Evolutionary conservation across 2,797 vertebrate species (phyloP).

Genomic region (Peromyscus eremicus): DNA sequence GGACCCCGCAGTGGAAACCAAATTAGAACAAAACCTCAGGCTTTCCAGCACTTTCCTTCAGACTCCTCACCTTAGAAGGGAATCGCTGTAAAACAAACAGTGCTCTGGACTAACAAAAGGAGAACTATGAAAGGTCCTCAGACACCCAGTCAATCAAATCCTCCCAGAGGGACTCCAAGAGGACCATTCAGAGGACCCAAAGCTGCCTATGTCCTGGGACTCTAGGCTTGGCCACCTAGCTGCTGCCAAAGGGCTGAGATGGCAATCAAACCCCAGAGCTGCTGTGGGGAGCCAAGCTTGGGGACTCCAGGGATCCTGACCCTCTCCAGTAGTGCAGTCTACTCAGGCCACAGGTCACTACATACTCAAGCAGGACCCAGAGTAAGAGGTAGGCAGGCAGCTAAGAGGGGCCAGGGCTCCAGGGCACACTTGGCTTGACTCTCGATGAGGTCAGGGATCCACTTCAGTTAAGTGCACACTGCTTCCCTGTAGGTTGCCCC

Average conservation of each 20-base stretch:
- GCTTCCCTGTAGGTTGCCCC: not conserved
- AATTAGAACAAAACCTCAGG: not conserved
- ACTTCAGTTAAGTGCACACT: constrained; percentile 19
- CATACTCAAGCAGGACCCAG: constrained; percentile 32
- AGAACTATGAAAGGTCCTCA: not conserved
- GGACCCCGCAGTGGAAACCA: not conserved
- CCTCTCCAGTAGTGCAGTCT: not conserved
- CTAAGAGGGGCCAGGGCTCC: constrained; percentile 51
- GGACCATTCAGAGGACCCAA: not conserved
- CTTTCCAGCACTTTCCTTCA: constrained; percentile 1
- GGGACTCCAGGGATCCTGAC: not conserved
- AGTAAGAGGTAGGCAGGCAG: not conserved
- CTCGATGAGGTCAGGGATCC: constrained; percentile 31
- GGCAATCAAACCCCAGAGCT: not conserved
- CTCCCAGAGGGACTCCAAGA: not conserved
- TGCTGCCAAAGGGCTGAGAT: not conserved
- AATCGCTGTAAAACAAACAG: not conserved
- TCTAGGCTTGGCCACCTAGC: not conserved
- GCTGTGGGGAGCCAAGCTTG: not conserved
- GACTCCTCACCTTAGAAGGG: not conserved
- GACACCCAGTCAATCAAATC: not conserved
- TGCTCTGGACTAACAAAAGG: constrained; percentile 2
- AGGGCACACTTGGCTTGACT: constrained; percentile 58
- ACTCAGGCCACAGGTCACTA: constrained; percentile 48
- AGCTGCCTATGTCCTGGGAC: not conserved